A percentile compares a stretch with the other conserved stretches of the same genome.
phyloP scores from a whole-genome alignment of 2,113 vertebrate genomes.

The Elgaria multicarinata region DNA sequence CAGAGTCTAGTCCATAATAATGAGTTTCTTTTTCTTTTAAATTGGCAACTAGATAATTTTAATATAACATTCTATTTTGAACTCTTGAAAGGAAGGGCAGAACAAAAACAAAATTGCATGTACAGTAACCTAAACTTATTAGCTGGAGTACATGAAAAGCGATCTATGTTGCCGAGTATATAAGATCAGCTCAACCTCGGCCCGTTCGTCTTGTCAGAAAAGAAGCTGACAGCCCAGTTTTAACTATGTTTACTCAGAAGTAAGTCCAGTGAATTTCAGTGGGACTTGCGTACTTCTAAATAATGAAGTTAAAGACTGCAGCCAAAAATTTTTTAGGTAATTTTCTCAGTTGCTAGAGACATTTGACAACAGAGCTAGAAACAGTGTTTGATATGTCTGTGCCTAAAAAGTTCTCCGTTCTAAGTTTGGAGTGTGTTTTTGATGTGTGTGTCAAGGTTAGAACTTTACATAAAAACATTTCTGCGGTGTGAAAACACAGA shows the following conservation, averaged over 20 bases:
- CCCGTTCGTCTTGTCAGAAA: background rate
- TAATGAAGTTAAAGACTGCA: background rate
- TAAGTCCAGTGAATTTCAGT: background rate
- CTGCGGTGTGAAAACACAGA: background rate
- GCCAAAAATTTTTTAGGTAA: background rate
- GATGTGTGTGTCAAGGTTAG: background rate
- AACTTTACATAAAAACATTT: background rate
- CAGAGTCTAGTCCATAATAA: background rate
- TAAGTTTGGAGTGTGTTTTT: background rate
- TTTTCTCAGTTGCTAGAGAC: background rate
- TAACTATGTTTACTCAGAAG: background rate
- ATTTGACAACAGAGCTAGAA: background rate
- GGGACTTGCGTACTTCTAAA: background rate
- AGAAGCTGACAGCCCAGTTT: background rate
- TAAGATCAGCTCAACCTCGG: background rate
- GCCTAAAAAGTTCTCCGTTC: background rate
- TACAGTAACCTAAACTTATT: background rate
- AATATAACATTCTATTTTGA: slow-evolving; percentile 19
- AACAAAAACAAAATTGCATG: background rate
- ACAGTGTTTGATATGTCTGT: no score
- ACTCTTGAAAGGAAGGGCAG: background rate
- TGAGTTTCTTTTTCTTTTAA: background rate
- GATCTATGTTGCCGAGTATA: background rate
- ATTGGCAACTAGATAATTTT: slow-evolving; percentile 24
- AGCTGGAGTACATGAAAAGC: background rate